Evolutionary conservation across 2,888 invertebrate genomes (phyloP), one percentile per base, ranked within the genome.

Genomic region (Aelia acuminata): DNA sequence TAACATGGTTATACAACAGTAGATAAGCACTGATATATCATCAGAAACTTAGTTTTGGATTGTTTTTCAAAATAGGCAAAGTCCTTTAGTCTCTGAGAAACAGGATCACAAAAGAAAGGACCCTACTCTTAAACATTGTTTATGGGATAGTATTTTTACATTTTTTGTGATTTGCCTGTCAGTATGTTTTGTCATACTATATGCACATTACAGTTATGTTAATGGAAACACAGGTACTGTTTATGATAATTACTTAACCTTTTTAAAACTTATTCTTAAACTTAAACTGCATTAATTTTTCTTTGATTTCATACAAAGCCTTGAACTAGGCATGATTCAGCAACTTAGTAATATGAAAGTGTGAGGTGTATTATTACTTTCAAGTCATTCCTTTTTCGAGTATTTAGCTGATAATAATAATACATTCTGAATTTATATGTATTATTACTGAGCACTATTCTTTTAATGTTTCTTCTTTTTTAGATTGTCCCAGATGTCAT

Each of bases 401-500:
- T 26, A 26, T 26, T 53, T 2, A 26, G 1, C 3, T 49, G 49
- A 15, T 8, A 18, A 15, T 3, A 3, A 49, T 18, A 49, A 49
- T n/a, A n/a, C n/a, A n/a, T n/a, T n/a, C n/a, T n/a, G n/a, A n/a
- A n/a, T n/a, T n/a, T n/a, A n/a, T n/a, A n/a, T n/a, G n/a, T n/a
- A n/a, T n/a, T n/a, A n/a, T 43, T 43, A 43, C 43, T 43, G 43
- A 43, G 43, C 10, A 4, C 43, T 43, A 43, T 43, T 43, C 10
- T 31, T 70, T 31, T 70, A 18, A 3, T 75, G 2, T 22, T 75
- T 39, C 7, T 80, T 39, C 39, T 22, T n/a, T 43, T 22, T 5
- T 80, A 80, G 80, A 80, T 80, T 80, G 80, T n/a, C 80, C 43
- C 7, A 43, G 80, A 80, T 80, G 80, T 5, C 80, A 43, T 3